Evolutionary conservation across 2,797 vertebrate genomes (phyloP).

Genomic region (Semotilus atromaculatus): DNA sequence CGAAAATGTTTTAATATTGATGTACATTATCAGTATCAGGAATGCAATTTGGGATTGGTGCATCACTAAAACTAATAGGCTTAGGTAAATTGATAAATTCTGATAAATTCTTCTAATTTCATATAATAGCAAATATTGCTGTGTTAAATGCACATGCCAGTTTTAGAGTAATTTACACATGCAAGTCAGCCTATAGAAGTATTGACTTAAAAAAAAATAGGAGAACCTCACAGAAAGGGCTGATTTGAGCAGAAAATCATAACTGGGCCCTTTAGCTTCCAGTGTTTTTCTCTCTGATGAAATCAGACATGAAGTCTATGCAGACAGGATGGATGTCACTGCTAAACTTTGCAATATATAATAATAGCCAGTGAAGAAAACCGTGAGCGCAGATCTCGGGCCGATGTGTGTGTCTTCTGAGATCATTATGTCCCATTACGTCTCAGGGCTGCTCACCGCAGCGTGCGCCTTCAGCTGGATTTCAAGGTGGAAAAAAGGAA

Average conservation of each 20-base stretch:
- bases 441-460: conserved; percentile 78
- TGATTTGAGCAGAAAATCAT: background rate
- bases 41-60: background rate
- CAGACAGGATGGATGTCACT: background rate
- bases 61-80: background rate
- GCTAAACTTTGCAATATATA: conserved; percentile 27
- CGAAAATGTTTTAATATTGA: background rate
- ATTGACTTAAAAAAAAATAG: background rate
- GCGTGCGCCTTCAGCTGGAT: conserved; percentile 75
- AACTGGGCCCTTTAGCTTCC: background rate
- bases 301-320: conserved; percentile 9
- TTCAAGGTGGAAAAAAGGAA: conserved; percentile 61
- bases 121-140: background rate
- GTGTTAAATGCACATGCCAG: background rate
- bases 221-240: background rate
- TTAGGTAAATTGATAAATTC: background rate
- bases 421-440: conserved; percentile 60
- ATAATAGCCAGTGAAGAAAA: conserved; percentile 23
- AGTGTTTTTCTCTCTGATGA: background rate
- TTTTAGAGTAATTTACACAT: background rate
- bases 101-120: background rate
- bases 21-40: background rate
- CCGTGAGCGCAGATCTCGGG: background rate
- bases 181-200: background rate
- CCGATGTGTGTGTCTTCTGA: conserved; percentile 18